phyloP scores from a whole-genome alignment of 1,140 invertebrate genomes.

The Cotesia typhae region DNA sequence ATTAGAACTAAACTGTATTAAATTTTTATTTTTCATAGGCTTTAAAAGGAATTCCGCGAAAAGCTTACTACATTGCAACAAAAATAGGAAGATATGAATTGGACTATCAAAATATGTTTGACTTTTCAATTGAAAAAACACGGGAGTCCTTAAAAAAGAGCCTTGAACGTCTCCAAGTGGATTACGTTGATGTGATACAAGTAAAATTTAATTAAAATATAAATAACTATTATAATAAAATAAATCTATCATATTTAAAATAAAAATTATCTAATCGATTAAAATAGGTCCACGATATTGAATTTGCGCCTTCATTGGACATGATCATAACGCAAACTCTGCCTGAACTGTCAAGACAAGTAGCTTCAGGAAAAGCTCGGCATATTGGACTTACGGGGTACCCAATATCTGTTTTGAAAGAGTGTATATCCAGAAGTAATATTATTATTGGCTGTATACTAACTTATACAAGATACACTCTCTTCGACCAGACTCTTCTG shows the following conservation, averaged over 20 bases:
- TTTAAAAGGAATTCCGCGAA: conserved; percentile 78
- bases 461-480: conserved; percentile 80
- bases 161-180: conserved; percentile 76
- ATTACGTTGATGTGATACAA: conserved; percentile 91
- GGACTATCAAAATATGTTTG: conserved; percentile 81
- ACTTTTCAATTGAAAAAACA: conserved; percentile 83
- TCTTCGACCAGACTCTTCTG: conserved; percentile 80
- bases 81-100: conserved; percentile 88
- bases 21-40: conserved; percentile 66
- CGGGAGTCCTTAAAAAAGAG: conserved; percentile 80
- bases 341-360: conserved; percentile 78
- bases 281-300: conserved; percentile 87
- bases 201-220: conserved; percentile 57
- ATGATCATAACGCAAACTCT: conserved; percentile 86
- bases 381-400: conserved; percentile 91
- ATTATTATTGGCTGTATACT: conserved; percentile 78
- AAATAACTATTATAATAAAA: not conserved
- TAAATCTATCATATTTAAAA: not conserved
- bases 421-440: conserved; percentile 75
- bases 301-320: conserved; percentile 83
- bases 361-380: conserved; percentile 79
- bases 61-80: conserved; percentile 90
- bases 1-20: not conserved
- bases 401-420: conserved; percentile 78
- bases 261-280: not conserved